Evolutionary conservation across 2,888 invertebrate genomes (phyloP).

Genomic region (Iselma pallidipennis): DNA sequence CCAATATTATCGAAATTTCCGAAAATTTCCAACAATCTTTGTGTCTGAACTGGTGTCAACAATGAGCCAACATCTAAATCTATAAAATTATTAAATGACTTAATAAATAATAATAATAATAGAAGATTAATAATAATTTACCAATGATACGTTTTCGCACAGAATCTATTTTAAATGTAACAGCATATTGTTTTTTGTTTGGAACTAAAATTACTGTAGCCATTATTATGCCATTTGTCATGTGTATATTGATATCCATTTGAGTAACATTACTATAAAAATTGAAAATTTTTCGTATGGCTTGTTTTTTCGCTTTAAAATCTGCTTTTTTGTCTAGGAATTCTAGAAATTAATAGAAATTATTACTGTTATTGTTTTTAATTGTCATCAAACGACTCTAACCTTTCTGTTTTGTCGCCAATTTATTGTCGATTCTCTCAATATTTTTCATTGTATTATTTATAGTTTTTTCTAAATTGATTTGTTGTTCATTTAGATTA

Average conservation of each 20-base stretch:
- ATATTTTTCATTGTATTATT: background rate
- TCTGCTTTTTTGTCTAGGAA: background rate
- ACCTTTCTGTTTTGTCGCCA: background rate
- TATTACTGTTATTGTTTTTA: no score
- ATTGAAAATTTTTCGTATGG: background rate
- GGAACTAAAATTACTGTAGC: background rate
- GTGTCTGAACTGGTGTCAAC: background rate
- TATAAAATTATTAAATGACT: background rate
- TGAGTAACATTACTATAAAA: background rate
- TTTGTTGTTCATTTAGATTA: no score
- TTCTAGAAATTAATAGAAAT: background rate
- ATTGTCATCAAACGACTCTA: background rate
- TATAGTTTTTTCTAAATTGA: background rate
- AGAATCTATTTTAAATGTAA: background rate
- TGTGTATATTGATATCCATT: background rate
- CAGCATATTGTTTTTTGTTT: background rate
- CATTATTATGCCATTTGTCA: background rate
- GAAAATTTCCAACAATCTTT: background rate
- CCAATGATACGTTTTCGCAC: background rate
- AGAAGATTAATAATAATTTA: background rate
- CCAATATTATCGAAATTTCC: background rate
- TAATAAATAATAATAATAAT: background rate
- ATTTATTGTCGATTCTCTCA: background rate
- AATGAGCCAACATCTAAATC: background rate
- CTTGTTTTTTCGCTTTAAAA: background rate